Conservation (phyloP, 2,797 vertebrate species). For the Alosa sapidissima region DNA sequence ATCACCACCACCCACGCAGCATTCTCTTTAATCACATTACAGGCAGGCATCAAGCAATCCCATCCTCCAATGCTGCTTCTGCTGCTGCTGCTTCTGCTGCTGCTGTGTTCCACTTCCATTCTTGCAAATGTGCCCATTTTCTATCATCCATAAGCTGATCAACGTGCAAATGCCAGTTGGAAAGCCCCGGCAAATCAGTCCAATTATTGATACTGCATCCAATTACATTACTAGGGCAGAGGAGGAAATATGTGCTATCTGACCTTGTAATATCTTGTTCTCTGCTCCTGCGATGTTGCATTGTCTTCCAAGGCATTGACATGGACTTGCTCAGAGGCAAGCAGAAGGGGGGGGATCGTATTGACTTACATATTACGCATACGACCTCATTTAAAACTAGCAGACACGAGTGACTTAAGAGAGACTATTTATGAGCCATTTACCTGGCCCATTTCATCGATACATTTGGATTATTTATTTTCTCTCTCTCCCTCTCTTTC, state of each 20-base stretch:
- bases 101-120: not conserved
- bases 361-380: constrained; percentile 14
- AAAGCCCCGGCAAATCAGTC: not conserved
- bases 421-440: constrained; percentile 14
- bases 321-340: not conserved
- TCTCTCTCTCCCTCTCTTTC: not conserved
- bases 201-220: constrained; percentile 22
- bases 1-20: not conserved
- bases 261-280: constrained; percentile 15
- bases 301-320: not conserved
- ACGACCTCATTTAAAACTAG: not conserved
- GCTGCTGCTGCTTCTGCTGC: not conserved
- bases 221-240: not conserved
- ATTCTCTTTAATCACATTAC: constrained; percentile 5
- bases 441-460: not conserved
- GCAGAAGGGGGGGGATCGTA: not conserved
- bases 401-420: constrained; percentile 1
- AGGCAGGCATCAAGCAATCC: not conserved
- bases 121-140: not conserved
- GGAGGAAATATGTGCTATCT: not conserved
- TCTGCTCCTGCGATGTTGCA: not conserved
- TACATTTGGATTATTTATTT: not conserved
- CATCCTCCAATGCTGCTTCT: not conserved
- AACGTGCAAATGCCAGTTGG: constrained; percentile 2
- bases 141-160: constrained; percentile 16